Evolutionary conservation across 1,140 invertebrate species (phyloP).

Genomic region (Neomicropteryx cornuta): DNA sequence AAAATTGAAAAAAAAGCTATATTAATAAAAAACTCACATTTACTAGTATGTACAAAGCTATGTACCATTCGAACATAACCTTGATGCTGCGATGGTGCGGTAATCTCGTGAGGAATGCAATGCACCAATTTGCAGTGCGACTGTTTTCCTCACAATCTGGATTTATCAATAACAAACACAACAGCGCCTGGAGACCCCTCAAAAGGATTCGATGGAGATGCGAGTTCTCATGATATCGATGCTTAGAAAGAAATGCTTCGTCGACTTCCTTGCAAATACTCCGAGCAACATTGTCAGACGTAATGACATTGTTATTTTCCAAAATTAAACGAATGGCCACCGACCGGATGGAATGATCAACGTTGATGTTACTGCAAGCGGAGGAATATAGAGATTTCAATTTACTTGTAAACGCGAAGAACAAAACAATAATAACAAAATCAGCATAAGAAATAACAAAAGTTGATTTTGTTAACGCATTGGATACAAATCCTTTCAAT

Average conservation of each 20-base stretch:
- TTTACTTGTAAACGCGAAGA: no score
- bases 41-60: constrained; percentile 20
- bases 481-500: no score
- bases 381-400: no score
- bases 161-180: constrained; percentile 20
- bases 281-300: no score
- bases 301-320: no score
- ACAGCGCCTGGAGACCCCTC: constrained; percentile 20
- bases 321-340: no score
- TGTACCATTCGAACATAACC: constrained; percentile 26
- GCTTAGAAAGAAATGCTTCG: constrained; percentile 23
- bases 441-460: no score
- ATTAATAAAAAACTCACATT: constrained; percentile 20
- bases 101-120: constrained; percentile 22
- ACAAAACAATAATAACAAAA: no score
- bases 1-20: no score
- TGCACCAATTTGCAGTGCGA: constrained; percentile 17
- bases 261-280: constrained; percentile 25
- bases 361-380: no score
- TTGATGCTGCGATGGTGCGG: constrained; percentile 27
- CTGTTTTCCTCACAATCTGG: constrained; percentile 11
- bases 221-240: constrained; percentile 28
- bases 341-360: no score
- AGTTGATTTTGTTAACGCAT: no score
- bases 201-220: constrained; percentile 21